phyloP scores from a whole-genome alignment of 2,113 vertebrate genomes.

The Orycteropus afer region DNA sequence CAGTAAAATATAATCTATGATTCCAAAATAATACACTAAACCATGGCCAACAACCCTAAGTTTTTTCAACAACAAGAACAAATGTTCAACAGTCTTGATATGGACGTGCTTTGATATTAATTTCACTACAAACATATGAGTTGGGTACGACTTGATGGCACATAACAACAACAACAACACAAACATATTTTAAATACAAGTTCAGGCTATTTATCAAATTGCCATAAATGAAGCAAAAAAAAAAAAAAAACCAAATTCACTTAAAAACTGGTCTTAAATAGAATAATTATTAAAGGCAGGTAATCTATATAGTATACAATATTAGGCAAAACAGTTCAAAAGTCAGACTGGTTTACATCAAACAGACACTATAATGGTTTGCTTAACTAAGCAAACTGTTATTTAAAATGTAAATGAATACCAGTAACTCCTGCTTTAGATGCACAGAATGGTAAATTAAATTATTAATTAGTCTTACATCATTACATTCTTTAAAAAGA shows the following conservation, averaged over 20 bases:
- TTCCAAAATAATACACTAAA: conserved; percentile 44
- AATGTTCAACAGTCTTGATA: neutral
- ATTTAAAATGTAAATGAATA: conserved; percentile 7
- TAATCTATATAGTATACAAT: neutral
- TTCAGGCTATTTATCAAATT: neutral
- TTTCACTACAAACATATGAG: no score
- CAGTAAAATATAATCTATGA: conserved; percentile 31
- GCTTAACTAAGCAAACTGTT: conserved; percentile 15
- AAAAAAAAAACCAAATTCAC: no score
- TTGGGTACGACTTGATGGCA: no score
- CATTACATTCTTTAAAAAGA: conserved; percentile 49
- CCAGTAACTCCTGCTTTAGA: neutral
- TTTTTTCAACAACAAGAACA: conserved; percentile 35
- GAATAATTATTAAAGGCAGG: neutral
- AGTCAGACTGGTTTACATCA: neutral
- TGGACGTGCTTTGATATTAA: conserved; percentile 45
- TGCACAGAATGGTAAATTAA: neutral
- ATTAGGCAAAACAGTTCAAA: conserved; percentile 25
- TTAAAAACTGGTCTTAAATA: conserved; percentile 27
- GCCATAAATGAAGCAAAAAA: conserved; percentile 7
- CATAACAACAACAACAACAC: no score
- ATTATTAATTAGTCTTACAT: neutral
- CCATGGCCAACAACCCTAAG: neutral
- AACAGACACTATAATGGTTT: neutral
- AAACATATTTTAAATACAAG: conserved; percentile 14